Evolutionary conservation across 1,140 invertebrate genomes (phyloP), one percentile per base, ranked within the genome.

Genomic region (Anastatus disparis): DNA sequence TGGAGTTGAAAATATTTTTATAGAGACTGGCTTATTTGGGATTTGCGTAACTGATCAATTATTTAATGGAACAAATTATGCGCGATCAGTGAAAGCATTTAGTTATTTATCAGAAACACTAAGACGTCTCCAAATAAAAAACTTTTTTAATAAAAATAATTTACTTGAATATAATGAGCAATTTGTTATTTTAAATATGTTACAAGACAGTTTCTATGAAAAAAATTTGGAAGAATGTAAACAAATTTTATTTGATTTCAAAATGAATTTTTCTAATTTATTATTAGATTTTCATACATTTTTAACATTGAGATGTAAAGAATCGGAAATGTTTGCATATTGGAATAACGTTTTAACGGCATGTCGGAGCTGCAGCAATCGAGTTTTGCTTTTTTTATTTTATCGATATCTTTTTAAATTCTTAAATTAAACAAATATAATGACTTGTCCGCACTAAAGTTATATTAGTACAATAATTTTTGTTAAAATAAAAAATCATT

Each of bases 1-100:
- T 50, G 73, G 69, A 3, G 52, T 68, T 12, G 70, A 72, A 58
- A 55, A 71, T 64, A 4, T 74, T 8, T 69, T 74, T 26, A 29
- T 71, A 24, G 65, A 74, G 35, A 74, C 52, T 2, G 17, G 48
- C 17, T 27, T 42, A 15, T 74, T 55, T 52, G 58, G 64, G 0
- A 20, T 61, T 15, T 48, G 38, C 4, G 42, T 53, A 15, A 44
- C 31, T 7, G 61, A 74, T 7, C 65, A 71, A 65, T 38, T 71
- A 27, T 22, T 74, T 1, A 61, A 50, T 29, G 70, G 61, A 8
- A 62, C 64, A 2, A 65, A 71, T 58, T 71, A 71, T 22, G 59
- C 31, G 12, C 4, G 69, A 35, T 74, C 64, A 20, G 17, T 72
- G 6, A 69, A 74, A 44, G 65, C 35, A 29, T 66, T 70, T 38